Conservation (phyloP, 2,113 vertebrate genomes). For the Menidia beryllina region DNA sequence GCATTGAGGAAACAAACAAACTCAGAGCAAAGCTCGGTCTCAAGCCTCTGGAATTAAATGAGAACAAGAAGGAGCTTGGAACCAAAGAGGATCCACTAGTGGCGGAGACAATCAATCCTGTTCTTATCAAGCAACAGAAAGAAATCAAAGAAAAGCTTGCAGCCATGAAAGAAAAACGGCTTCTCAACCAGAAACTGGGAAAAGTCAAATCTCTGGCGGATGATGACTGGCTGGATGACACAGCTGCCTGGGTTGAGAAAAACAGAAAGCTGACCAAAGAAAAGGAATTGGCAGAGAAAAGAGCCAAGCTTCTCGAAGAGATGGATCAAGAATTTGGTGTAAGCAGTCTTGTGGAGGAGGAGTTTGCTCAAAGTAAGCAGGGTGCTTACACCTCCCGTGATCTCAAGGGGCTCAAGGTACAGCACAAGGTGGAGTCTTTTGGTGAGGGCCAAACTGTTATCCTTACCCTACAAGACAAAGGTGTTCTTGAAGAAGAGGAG, state of each 20-base stretch:
- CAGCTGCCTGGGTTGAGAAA: constrained; percentile 89
- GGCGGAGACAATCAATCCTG: constrained; percentile 88
- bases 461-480: constrained; percentile 92
- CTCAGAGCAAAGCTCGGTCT: constrained; percentile 91
- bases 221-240: constrained; percentile 93
- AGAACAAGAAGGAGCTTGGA: constrained; percentile 88
- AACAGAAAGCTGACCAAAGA: constrained; percentile 88
- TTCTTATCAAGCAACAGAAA: constrained; percentile 83
- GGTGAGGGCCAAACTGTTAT: constrained; percentile 88
- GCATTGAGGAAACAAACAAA: constrained; percentile 93
- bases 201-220: constrained; percentile 90
- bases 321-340: constrained; percentile 96
- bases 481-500: constrained; percentile 87
- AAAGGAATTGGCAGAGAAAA: constrained; percentile 92
- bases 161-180: constrained; percentile 90
- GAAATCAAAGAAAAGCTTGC: constrained; percentile 91
- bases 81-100: constrained; percentile 90
- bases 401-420: constrained; percentile 91
- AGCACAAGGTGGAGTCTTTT: constrained; percentile 90
- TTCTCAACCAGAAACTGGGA: constrained; percentile 90
- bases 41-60: constrained; percentile 88
- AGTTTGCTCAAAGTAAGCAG: constrained; percentile 86
- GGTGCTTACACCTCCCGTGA: constrained; percentile 84
- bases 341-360: constrained; percentile 90
- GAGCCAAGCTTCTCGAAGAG: constrained; percentile 91